phyloP scores from a whole-genome alignment of 1,140 invertebrate species.

The Proctacanthus coquilletti region DNA sequence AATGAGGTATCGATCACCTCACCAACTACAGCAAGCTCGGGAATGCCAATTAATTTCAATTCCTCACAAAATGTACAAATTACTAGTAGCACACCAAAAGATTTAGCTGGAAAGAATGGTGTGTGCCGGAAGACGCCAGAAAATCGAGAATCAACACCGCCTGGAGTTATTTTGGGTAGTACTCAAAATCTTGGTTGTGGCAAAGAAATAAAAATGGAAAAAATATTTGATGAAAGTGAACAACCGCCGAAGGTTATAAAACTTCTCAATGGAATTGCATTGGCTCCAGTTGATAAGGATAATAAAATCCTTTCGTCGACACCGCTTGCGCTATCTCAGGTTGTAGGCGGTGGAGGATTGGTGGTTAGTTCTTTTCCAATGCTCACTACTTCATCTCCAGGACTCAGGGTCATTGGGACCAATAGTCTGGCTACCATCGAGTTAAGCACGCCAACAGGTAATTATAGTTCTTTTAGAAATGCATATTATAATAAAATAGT shows the following conservation, averaged over 20 bases:
- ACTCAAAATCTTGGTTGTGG: background rate
- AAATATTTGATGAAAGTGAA: background rate
- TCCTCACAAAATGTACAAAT: background rate
- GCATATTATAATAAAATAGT: too few species aligned
- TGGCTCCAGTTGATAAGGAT: constrained; percentile 5
- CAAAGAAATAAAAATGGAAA: background rate
- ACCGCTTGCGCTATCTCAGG: constrained; percentile 1
- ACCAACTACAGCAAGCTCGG: constrained; percentile 1
- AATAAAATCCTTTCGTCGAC: constrained; percentile 1
- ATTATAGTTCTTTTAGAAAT: too few species aligned
- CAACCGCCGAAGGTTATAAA: constrained; percentile 5
- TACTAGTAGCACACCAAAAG: background rate
- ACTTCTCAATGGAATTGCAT: background rate
- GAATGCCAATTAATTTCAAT: constrained; percentile 3
- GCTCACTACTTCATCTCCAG: background rate
- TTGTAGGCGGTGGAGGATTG: background rate
- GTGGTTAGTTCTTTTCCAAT: constrained; percentile 1
- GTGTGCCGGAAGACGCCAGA: background rate
- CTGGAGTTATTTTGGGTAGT: background rate
- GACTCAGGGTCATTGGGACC: constrained; percentile 3
- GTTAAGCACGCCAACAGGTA: constrained; percentile 4
- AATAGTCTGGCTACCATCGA: constrained; percentile 6
- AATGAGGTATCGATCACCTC: background rate
- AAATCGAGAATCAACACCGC: background rate
- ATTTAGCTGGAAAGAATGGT: constrained; percentile 3